Conservation (phyloP, 2,113 vertebrate species). For the Chiloscyllium plagiosum region DNA sequence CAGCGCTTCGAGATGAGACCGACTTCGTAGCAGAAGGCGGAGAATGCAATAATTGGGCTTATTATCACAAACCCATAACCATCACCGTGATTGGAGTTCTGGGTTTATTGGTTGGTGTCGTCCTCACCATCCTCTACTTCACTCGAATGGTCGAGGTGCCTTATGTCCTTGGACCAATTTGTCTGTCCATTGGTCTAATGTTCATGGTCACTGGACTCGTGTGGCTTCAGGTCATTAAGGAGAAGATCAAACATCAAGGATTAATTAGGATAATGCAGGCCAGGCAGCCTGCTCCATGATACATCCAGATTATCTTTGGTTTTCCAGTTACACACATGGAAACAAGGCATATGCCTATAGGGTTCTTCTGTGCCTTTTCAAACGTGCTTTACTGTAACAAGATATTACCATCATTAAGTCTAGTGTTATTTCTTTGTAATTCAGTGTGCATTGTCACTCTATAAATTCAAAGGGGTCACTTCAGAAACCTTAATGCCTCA, state of each 20-base stretch:
- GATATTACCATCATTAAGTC: background rate
- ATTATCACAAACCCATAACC: constrained; percentile 53
- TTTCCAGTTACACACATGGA: background rate
- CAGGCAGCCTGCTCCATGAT: background rate
- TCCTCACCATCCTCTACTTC: constrained; percentile 48
- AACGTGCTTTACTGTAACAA: background rate
- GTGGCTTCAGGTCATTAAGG: constrained; percentile 52
- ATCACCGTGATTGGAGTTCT: constrained; percentile 47
- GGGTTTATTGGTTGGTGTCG: constrained; percentile 40
- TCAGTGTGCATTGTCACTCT: background rate
- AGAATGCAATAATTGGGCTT: constrained; percentile 42
- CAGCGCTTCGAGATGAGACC: background rate
- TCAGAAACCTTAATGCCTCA: background rate
- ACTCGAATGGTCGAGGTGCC: constrained; percentile 28
- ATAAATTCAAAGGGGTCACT: background rate
- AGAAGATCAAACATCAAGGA: constrained; percentile 44
- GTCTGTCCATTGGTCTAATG: constrained; percentile 50
- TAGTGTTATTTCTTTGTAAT: background rate
- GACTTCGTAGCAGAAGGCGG: background rate
- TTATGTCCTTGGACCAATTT: constrained; percentile 46
- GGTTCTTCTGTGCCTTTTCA: background rate
- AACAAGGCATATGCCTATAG: background rate
- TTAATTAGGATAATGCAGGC: constrained; percentile 33
- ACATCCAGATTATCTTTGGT: background rate
- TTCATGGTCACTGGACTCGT: constrained; percentile 52